Percentiles rank a stretch among this genome's conserved stretches.
Conservation (phyloP, 2,888 invertebrate species). For the Strigamia crassipes region DNA sequence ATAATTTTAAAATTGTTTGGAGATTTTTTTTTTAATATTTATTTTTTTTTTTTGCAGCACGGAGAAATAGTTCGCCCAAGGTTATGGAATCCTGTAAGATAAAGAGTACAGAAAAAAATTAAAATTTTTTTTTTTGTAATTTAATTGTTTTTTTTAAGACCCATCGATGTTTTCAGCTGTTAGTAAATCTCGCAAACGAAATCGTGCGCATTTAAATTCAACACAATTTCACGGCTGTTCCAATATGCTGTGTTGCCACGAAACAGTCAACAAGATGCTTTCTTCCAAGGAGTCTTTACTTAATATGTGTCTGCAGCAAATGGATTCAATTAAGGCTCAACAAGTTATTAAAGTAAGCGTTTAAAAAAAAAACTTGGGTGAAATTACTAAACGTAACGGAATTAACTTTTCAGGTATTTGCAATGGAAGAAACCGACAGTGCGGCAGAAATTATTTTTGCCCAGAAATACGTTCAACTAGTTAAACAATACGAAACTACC, state of each 20-base stretch:
- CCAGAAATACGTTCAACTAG: neutral
- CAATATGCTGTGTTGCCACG: neutral
- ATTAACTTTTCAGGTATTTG: constrained; percentile 14
- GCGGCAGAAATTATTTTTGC: neutral
- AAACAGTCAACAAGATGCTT: constrained; percentile 11
- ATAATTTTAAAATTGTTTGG: neutral
- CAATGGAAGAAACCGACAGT: constrained; percentile 17
- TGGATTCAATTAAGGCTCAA: neutral
- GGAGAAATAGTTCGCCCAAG: neutral
- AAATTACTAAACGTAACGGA: neutral
- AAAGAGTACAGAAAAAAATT: no score
- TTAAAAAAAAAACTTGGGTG: neutral
- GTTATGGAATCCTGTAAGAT: neutral
- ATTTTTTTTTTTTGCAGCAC: neutral
- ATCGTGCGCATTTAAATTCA: neutral
- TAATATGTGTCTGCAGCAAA: constrained; percentile 38
- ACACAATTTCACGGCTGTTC: neutral
- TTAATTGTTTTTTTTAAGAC: neutral
- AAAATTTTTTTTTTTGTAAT: neutral
- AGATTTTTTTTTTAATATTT: neutral
- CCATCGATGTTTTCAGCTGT: neutral
- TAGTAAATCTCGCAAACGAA: neutral
- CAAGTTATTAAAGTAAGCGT: constrained; percentile 31
- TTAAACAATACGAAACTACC: neutral
- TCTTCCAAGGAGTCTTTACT: constrained; percentile 15